Evolutionary conservation across 2,888 invertebrate species (phyloP).

Genomic region (Tachina grossa): DNA sequence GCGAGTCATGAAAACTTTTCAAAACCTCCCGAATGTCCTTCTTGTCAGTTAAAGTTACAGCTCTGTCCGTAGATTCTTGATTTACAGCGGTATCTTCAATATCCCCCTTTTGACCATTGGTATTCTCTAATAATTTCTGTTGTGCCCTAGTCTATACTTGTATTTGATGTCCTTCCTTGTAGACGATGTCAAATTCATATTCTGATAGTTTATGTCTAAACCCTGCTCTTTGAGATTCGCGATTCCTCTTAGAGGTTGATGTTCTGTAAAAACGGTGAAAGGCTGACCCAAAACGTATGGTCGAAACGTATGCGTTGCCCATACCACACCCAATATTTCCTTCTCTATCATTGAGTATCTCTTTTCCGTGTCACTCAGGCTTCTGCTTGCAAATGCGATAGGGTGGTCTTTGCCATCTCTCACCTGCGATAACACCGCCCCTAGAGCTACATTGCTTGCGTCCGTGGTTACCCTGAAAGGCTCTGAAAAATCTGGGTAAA

Average conservation of each 20-base stretch:
- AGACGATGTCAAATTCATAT: not conserved
- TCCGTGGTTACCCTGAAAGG: no score
- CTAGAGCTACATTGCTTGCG: no score
- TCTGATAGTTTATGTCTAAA: not conserved
- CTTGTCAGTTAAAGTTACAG: not conserved
- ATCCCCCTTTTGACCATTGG: not conserved
- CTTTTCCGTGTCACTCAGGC: no score
- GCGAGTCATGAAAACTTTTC: not conserved
- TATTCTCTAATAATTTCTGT: not conserved
- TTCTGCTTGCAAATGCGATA: no score
- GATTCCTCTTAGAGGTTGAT: not conserved
- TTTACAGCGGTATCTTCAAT: not conserved
- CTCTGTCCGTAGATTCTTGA: not conserved
- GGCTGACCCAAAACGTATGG: no score
- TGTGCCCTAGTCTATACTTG: not conserved
- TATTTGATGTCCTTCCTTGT: not conserved
- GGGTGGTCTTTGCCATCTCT: no score
- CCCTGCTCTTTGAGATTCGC: not conserved
- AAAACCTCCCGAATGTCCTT: not conserved
- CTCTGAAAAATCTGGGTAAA: no score
- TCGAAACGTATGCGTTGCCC: no score
- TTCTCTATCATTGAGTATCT: no score
- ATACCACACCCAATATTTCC: no score
- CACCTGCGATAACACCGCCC: no score
- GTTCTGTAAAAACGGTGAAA: no score